Evolutionary conservation across 1,140 invertebrate genomes (phyloP).

Genomic region (Drosophila virilis): DNA sequence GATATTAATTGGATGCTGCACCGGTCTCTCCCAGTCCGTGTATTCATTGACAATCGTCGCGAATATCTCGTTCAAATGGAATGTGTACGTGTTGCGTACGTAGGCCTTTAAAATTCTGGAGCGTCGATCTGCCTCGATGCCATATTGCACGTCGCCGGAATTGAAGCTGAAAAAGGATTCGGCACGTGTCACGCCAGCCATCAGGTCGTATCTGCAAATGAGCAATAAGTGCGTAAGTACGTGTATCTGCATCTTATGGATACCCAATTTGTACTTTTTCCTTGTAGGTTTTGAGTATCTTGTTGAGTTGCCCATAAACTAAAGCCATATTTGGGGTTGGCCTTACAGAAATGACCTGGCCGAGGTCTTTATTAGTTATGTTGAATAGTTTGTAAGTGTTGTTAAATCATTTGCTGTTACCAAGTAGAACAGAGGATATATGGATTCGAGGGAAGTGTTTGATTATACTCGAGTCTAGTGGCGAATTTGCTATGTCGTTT

Average conservation of each 20-base stretch:
- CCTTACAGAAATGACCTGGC: neutral
- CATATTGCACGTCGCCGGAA: slow-evolving; percentile 95
- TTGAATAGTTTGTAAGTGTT: neutral
- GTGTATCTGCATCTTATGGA: slow-evolving; percentile 15
- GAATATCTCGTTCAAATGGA: slow-evolving; percentile 92
- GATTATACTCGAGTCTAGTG: no score
- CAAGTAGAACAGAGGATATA: no score
- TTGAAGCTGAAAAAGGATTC: slow-evolving; percentile 95
- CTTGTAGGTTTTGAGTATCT: neutral
- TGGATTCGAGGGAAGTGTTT: no score
- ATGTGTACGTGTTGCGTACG: slow-evolving; percentile 96
- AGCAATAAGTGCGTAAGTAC: slow-evolving; percentile 39
- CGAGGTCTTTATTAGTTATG: neutral
- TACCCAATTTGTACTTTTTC: neutral
- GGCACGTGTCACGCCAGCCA: slow-evolving; percentile 95
- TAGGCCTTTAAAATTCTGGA: slow-evolving; percentile 96
- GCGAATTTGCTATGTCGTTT: no score
- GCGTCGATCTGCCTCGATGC: slow-evolving; percentile 94
- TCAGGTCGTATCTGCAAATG: slow-evolving; percentile 91
- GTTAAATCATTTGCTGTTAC: neutral
- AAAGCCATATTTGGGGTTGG: neutral
- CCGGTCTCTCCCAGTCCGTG: slow-evolving; percentile 97
- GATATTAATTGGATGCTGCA: slow-evolving; percentile 96
- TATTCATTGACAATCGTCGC: slow-evolving; percentile 98
- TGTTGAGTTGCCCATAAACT: neutral